These are phyloP conservation scores for Pseudotriccus pelzelni DNA, from an alignment of 2,797 vertebrate genomes.

Conservation along the genomic window DNA sequence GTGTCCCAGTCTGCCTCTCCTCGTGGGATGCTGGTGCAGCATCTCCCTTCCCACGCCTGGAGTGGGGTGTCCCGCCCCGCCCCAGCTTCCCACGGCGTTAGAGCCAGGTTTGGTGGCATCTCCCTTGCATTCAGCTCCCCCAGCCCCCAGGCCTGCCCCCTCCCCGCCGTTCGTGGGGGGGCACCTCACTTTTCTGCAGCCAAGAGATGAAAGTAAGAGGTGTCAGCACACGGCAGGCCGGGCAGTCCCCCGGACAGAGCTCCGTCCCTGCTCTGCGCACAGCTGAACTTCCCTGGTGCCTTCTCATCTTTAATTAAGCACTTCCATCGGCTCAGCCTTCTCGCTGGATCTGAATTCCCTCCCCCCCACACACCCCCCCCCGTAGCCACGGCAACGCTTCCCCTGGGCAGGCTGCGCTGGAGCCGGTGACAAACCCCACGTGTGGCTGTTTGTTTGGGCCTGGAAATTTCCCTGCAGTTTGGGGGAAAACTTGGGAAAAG, in stretches of 20 bases:
- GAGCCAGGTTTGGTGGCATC: not conserved
- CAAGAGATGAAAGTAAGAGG: not conserved
- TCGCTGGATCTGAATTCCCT: not conserved
- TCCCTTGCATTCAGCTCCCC: not conserved
- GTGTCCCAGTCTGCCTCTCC: not conserved
- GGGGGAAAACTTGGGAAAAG: not conserved
- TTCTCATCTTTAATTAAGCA: constrained; percentile 58
- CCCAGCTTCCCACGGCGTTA: rapidly evolving
- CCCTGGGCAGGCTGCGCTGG: not conserved
- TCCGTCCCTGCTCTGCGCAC: not conserved
- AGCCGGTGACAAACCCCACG: not conserved
- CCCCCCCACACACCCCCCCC: not conserved
- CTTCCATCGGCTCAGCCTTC: not conserved
- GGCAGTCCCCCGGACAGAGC: rapidly evolving
- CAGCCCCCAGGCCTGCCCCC: not conserved
- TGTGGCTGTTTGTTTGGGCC: not conserved
- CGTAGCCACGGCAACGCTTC: constrained; percentile 19
- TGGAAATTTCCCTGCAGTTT: not conserved
- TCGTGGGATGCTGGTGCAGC: not conserved
- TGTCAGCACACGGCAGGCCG: rapidly evolving
- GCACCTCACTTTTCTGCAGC: not conserved
- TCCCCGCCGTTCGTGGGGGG: rapidly evolving
- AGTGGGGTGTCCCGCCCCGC: not conserved
- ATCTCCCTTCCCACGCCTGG: not conserved
- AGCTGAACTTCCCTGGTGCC: not conserved